Conservation (phyloP, 2,888 invertebrate species). For the Drosophila putrida region DNA sequence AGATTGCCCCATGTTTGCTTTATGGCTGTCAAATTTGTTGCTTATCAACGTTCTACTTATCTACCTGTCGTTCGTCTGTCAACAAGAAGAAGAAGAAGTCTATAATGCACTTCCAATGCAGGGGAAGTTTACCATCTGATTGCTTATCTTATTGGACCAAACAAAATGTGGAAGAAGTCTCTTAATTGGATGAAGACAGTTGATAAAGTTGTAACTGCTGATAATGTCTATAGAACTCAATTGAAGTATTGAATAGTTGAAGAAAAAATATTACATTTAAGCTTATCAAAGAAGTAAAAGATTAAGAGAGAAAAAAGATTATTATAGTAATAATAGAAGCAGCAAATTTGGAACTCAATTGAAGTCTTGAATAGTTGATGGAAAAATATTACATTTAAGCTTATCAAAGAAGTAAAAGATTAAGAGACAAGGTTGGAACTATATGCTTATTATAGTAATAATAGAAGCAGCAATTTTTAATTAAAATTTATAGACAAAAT, state of each 20-base stretch:
- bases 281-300: conserved; percentile 15
- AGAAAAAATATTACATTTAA: conserved; percentile 1
- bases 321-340: no score
- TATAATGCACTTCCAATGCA: conserved; percentile 11
- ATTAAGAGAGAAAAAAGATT: no score
- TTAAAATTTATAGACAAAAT: background rate
- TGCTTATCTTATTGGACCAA: conserved; percentile 51
- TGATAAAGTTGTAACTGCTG: conserved; percentile 20
- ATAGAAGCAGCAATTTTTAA: background rate
- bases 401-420: conserved; percentile 9
- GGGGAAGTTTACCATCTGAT: conserved; percentile 25
- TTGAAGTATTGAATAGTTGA: conserved; percentile 19
- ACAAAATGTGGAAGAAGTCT: conserved; percentile 32
- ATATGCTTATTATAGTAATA: background rate
- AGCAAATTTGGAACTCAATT: conserved; percentile 30
- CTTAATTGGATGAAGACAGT: conserved; percentile 56
- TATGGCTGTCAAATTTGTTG: conserved; percentile 73
- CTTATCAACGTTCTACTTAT: conserved; percentile 65
- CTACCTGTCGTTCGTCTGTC: conserved; percentile 50
- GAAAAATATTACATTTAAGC: conserved; percentile 2
- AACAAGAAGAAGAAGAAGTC: conserved; percentile 39
- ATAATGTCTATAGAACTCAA: conserved; percentile 10
- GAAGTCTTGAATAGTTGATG: conserved; percentile 7
- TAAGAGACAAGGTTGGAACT: background rate
- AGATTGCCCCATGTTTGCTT: conserved; percentile 49